Evolutionary conservation across 1,140 invertebrate genomes (phyloP), one percentile per base, ranked within the genome.

Genomic region (Glossosoma conforme): DNA sequence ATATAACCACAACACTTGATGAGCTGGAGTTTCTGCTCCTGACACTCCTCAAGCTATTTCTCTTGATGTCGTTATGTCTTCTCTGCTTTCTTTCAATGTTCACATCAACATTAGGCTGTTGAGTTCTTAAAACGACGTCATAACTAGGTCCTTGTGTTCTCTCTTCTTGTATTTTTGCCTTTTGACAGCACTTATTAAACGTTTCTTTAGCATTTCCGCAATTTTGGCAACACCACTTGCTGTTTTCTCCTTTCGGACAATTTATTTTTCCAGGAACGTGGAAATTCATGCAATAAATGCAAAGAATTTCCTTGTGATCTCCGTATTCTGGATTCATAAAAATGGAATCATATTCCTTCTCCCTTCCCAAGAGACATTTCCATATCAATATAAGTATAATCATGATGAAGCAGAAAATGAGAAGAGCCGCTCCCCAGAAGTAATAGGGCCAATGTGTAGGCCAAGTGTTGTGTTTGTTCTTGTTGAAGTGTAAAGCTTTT

Each of bases 301-400:
- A 58, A 3, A 45, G 42, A 9, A 46, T 25, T 30, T 58, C 56
- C 18, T 54, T 51, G 8, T 53, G 37, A 19, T 58, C 56, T 18
- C 44, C 44, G 20, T 51, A 54, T 37, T 58, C 45, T 2, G 56
- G 56, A 44, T 58, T 58, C 4, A 50, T 24, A 42, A 54, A 51
- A 2, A 58, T 38, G 20, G 50, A 21, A 14, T 54, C 44, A 15
- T 58, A 58, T 3, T 42, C 25, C 1, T 43, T 24, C 24, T 52
- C 20, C 21, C 48, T 54, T 2, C 47, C 18, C 9, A 8, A 15
- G 8, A 35, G 21, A 10, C 35, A 24, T 44, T 44, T 54, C 56
- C 51, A 58, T 21, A 58, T 21, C 1, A 41, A 3, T 2, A 58
- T 5, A n/a, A 58, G 30, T 11, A 54, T 51, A 0, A 3, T 37